Percentiles rank a stretch among this genome's conserved stretches.
Evolutionary conservation across 2,888 invertebrate species (phyloP).

Genomic region (Brachynemurus nebulosus): DNA sequence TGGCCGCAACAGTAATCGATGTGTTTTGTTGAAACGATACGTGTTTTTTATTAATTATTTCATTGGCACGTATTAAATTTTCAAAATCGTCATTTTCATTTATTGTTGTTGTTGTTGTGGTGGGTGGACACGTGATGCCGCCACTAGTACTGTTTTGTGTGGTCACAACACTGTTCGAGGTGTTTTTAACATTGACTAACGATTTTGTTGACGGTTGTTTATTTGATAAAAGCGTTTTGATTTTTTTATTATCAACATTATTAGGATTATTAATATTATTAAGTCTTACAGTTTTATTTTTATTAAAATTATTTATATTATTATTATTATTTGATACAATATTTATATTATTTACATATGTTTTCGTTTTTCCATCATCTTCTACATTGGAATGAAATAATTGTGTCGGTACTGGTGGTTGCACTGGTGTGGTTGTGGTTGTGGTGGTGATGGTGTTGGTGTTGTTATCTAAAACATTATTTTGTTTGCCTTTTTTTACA

Average conservation of each 20-base stretch:
- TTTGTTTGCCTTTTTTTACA: slow-evolving; percentile 2
- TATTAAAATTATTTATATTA: slow-evolving; percentile 1
- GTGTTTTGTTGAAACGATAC: neutral
- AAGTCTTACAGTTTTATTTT: slow-evolving; percentile 8
- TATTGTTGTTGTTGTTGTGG: neutral
- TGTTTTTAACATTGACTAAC: no score
- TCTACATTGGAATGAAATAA: no score
- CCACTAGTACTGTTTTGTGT: no score
- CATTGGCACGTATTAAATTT: slow-evolving; percentile 40
- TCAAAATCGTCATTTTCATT: slow-evolving; percentile 40
- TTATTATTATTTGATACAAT: slow-evolving; percentile 3
- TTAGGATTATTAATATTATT: slow-evolving; percentile 13
- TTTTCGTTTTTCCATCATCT: slow-evolving; percentile 4
- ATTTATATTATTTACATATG: slow-evolving; percentile 2
- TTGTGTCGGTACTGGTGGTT: no score
- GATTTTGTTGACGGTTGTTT: slow-evolving; percentile 12
- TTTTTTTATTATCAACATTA: slow-evolving; percentile 13
- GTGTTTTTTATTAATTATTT: slow-evolving; percentile 39
- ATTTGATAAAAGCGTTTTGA: slow-evolving; percentile 9
- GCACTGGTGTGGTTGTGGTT: slow-evolving; percentile 13
- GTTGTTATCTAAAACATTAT: slow-evolving; percentile 5
- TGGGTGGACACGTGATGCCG: no score
- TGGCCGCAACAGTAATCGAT: slow-evolving; percentile 2
- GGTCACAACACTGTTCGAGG: no score
- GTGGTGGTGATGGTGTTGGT: slow-evolving; percentile 13